Base-by-base conservation (phyloP, 1,140 invertebrate genomes). In the Cydia pomonella region DNA sequence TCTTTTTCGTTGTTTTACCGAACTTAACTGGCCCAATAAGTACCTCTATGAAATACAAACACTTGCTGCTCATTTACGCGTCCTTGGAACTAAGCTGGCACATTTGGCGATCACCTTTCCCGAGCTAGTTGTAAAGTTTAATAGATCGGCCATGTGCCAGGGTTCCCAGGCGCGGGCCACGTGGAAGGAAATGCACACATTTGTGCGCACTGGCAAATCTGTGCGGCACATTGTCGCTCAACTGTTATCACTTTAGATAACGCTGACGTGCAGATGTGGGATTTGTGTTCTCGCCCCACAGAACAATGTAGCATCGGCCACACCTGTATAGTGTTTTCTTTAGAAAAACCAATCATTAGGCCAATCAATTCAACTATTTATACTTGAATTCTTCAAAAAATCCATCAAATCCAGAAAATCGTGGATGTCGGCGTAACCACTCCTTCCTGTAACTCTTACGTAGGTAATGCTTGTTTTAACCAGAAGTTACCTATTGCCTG, bases 51-150 rank as follows among this genome's bases (percentile, higher is more conserved):
- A 41, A 16, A 47, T 47, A 53, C 13, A 13, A 50, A 59, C 53
- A 59, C 53, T 59, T 59, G 53, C 50, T 53, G 50, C 21, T 59
- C 53, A 59, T 59, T 59, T 59, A 18, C 59, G 71, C 72, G 79
- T 75, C 75, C 77, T 83, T 80, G 81, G 77, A 81, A 85, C 85
- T 85, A 89, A 86, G 78, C 77, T 64, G 73, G 76, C 82, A 90
- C 86, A 90, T 90, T 90, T 89, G 88, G 86, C 85, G 86, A 85
- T 88, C 87, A 89, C 88, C 87, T 90, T 90, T 87, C 88, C 85
- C 27, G 64, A 59, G 21, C 80, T 86, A 81, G 86, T 88, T 87
- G 87, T 90, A 90, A 91, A 91, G 86, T 87, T 91, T 87, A 82
- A 85, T 88, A 89, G 87, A 89, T 50, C 85, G 82, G 83, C 87